Percentiles rank a stretch among this genome's conserved stretches.
These are phyloP conservation scores for Esox lucius DNA, from an alignment of 2,797 vertebrate genomes.

Conservation along the genomic window DNA sequence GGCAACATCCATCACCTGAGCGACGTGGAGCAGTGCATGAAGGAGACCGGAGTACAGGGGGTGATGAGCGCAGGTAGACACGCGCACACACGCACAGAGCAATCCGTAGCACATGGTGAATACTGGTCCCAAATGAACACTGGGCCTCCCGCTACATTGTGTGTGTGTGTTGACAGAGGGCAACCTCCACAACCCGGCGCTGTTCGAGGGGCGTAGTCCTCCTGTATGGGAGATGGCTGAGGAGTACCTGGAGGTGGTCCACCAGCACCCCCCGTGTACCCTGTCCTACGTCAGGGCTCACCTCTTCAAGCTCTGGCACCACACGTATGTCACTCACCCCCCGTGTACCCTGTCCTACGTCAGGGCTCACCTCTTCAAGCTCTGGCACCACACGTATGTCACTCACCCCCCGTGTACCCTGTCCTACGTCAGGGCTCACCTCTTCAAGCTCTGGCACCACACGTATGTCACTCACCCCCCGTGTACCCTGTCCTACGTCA, in stretches of 20 bases:
- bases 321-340: too few relatives aligned
- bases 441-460: too few relatives aligned
- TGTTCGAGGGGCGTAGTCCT: conserved; percentile 91
- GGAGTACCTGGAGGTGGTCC: conserved; percentile 91
- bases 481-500: too few relatives aligned
- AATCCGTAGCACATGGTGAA: background rate
- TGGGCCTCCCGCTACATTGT: too few relatives aligned
- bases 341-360: conserved; percentile 89
- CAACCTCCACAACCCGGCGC: conserved; percentile 93
- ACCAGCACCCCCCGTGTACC: conserved; percentile 83
- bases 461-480: too few relatives aligned
- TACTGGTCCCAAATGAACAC: too few relatives aligned
- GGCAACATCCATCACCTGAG: conserved; percentile 93
- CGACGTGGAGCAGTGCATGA: conserved; percentile 90
- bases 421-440: too few relatives aligned
- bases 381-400: conserved; percentile 99
- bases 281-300: conserved; percentile 92
- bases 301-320: conserved; percentile 98
- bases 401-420: too few relatives aligned
- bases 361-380: conserved; percentile 95
- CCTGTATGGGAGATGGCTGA: conserved; percentile 95
- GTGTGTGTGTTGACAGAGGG: conserved; percentile 78
- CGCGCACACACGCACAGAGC: background rate
- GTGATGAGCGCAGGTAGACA: conserved; percentile 93
- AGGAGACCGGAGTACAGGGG: conserved; percentile 90